These are phyloP conservation scores for Nothobranchius kuhntae DNA, from an alignment of 2,113 vertebrate species.

Conservation along the genomic window DNA sequence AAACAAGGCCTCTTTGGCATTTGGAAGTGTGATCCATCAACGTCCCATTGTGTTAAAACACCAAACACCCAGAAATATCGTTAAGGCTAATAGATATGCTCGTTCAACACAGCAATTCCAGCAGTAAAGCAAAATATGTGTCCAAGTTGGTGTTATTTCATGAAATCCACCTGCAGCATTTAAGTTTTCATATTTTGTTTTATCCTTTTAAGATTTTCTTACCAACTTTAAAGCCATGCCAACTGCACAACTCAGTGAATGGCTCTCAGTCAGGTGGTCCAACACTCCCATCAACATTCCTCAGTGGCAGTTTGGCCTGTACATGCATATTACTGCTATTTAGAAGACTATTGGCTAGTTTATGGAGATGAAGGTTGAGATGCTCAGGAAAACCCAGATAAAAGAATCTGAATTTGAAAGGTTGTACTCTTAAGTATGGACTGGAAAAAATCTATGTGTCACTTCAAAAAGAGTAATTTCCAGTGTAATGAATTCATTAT, in stretches of 20 bases:
- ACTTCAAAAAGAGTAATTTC: too few relatives aligned
- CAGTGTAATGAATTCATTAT: too few relatives aligned
- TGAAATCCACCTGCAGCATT: constrained; percentile 70
- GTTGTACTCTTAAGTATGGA: too few relatives aligned
- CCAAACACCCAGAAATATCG: constrained; percentile 31
- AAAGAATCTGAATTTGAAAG: too few relatives aligned
- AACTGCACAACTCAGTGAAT: not conserved
- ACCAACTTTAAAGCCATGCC: constrained; percentile 15
- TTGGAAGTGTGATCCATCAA: constrained; percentile 49
- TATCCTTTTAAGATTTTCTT: constrained; percentile 28
- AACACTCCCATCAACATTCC: not conserved
- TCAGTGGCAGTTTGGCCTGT: too few relatives aligned
- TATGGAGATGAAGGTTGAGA: too few relatives aligned
- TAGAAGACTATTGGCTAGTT: too few relatives aligned
- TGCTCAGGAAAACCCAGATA: too few relatives aligned
- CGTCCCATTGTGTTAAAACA: constrained; percentile 48
- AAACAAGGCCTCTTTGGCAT: constrained; percentile 22
- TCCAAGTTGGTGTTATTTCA: constrained; percentile 61
- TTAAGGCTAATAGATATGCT: constrained; percentile 64
- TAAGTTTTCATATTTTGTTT: constrained; percentile 44
- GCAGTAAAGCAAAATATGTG: constrained; percentile 63
- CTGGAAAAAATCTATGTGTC: too few relatives aligned
- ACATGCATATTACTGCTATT: too few relatives aligned
- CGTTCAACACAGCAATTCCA: constrained; percentile 63
- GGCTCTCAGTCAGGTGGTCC: not conserved